Evolutionary conservation across 2,888 invertebrate genomes (phyloP), one percentile per base, ranked within the genome.

Genomic region (Hydrotaea diabolus): DNA sequence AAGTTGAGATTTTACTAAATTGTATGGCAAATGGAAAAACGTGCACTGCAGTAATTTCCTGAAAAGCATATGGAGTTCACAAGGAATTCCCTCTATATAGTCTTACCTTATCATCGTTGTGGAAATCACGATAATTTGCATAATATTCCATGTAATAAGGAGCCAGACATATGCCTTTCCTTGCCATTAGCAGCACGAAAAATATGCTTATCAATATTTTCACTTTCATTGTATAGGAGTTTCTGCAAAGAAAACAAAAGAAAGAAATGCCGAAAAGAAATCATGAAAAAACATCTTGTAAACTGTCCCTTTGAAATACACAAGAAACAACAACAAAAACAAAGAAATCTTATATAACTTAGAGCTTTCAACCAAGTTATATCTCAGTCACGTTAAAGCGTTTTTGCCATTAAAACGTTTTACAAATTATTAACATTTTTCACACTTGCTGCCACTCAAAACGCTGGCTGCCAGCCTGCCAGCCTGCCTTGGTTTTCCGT

Each of bases 121-220:
- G 90, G 86, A 89, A 89, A 85, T 90, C 90, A 81, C 89, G 90
- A 85, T 89, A 91, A 86, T 91, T 90, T 74, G 87, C 83, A 85
- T 88, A 89, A 85, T 90, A 89, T 87, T 91, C 91, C 73, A 91
- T 89, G 80, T 88, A 88, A 80, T 89, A 88, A 36, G 86, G 75
- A 72, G 74, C 82, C 74, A 82, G 73, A 86, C 69, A 59, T 36
- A 85, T 85, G n/a, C 80, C 71, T 46, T 69, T 85, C 75, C 74
- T 80, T 62, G 5, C 43, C 46, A 82, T 85, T 8, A 83, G 69
- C 73, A 86, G 26, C 66, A 81, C 19, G 64, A 79, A n/a, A n/a
- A 55, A 55, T 19, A 64, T 57, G 71, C 49, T 57, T 46, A 80
- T 73, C 4, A 57, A 26, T 62, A 69, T 53, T 11, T 55, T 71